Evolutionary conservation across 2,797 vertebrate species (phyloP).

Genomic region (Taeniopygia guttata): DNA sequence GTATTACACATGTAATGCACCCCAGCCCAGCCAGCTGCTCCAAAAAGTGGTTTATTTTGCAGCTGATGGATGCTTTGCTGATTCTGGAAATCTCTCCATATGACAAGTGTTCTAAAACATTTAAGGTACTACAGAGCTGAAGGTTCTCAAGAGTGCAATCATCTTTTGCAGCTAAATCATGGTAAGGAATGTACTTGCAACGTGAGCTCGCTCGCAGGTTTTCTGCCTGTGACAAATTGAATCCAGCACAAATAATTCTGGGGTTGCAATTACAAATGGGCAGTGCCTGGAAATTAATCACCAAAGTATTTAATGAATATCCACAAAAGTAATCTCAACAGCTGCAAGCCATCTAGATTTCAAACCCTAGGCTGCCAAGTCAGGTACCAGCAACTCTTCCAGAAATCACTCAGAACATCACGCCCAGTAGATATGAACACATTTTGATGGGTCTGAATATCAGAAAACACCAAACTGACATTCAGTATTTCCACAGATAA

Average conservation of each 20-base stretch:
- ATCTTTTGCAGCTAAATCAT: slow-evolving; percentile 22
- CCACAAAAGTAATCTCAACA: neutral
- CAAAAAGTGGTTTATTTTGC: slow-evolving; percentile 12
- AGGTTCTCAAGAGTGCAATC: slow-evolving; percentile 22
- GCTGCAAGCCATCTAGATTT: neutral
- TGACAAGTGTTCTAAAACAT: slow-evolving; percentile 51
- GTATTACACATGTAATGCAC: neutral
- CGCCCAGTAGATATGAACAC: neutral
- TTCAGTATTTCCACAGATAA: slow-evolving; percentile 54
- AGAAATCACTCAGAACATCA: neutral
- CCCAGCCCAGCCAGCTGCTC: neutral
- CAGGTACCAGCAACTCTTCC: neutral
- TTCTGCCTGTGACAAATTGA: neutral
- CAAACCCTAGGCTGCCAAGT: neutral
- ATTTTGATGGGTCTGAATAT: slow-evolving; percentile 16
- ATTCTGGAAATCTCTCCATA: slow-evolving; percentile 33
- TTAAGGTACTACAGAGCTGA: slow-evolving; percentile 28
- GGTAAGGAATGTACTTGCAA: neutral
- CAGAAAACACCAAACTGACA: slow-evolving; percentile 42
- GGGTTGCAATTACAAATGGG: neutral
- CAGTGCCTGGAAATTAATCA: neutral
- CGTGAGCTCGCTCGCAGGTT: neutral
- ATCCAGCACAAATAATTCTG: neutral
- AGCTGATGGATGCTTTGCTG: slow-evolving; percentile 30
- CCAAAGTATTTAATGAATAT: neutral